A percentile compares a stretch with the other conserved stretches of the same genome.
Evolutionary conservation across 2,888 invertebrate genomes (phyloP).

Genomic region (Drosophila subsilvestris): DNA sequence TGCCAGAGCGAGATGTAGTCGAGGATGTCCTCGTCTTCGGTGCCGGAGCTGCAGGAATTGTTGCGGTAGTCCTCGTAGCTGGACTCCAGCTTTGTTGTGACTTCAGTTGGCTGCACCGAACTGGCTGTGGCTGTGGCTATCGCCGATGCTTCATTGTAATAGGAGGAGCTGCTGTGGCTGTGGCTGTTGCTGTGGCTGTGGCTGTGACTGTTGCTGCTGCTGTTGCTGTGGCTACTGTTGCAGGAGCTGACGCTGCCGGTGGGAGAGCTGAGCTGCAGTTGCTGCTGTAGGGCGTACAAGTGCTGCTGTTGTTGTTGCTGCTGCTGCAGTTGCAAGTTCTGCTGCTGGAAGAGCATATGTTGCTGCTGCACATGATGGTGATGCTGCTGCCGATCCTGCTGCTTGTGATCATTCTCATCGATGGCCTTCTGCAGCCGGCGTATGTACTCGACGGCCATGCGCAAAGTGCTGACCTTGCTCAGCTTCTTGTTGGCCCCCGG

Average conservation of each 20-base stretch:
- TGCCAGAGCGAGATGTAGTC: constrained; percentile 85
- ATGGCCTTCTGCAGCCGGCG: constrained; percentile 89
- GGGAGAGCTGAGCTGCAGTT: constrained; percentile 64
- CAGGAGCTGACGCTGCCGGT: constrained; percentile 65
- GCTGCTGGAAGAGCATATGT: constrained; percentile 37
- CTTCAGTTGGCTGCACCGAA: constrained; percentile 33
- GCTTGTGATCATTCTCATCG: constrained; percentile 74
- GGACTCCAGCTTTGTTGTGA: constrained; percentile 81
- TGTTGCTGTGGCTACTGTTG: constrained; percentile 52
- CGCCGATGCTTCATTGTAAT: constrained; percentile 34
- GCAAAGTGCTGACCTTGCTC: constrained; percentile 94
- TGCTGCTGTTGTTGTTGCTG: constrained; percentile 40
- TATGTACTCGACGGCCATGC: constrained; percentile 96
- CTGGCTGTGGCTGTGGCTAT: constrained; percentile 29
- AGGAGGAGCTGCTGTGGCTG: constrained; percentile 33
- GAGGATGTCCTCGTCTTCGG: constrained; percentile 94
- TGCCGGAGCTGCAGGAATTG: constrained; percentile 85
- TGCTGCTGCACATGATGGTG: constrained; percentile 36
- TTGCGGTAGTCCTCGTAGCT: constrained; percentile 88
- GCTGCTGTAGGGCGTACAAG: constrained; percentile 42
- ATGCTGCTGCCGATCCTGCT: constrained; percentile 37
- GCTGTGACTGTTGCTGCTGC: constrained; percentile 44
- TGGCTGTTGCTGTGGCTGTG: constrained; percentile 36
- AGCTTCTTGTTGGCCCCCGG: constrained; percentile 90
- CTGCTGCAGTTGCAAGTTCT: constrained; percentile 41